Base-by-base conservation (phyloP, 2,797 vertebrate genomes). In the Pipistrellus pygmaeus region DNA sequence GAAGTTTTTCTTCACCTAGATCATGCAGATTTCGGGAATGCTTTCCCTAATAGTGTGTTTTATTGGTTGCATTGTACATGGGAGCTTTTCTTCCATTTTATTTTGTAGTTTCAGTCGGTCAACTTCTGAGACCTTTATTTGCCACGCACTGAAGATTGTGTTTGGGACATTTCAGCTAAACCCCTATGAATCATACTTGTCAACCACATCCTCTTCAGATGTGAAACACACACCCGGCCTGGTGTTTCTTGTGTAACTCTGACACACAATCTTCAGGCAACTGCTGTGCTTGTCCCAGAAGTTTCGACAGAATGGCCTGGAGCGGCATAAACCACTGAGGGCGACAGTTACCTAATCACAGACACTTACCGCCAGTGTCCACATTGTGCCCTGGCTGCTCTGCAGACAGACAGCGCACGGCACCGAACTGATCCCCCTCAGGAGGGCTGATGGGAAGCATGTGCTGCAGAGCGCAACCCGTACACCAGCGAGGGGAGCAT, bases 171-270 rank as follows among this genome's bases (percentile, higher is more conserved):
- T 93, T 83, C 90, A 62, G 75, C 88, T 75, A 80, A 94, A 71
- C 72, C 83, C 92, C 44, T 21, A 73, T 95, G 93, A 95, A 90
- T 96, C 95, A 92, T 90, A 23, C 81, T 86, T 90, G 62, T 82
- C 92, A 96, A 85, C 75, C 88, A 92, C 91, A 96, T 94, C 86
- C 96, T 97, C 86, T 90, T 88, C 46, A 68, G 78, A 88, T 5
- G n/a, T 68, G 78, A 94, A 90, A 57, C 60, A 53, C 23, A 85
- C 71, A 75, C 23, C 46, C 6, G 51, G 57, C 32, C 68, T 90
- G 82, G 25, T 41, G 41, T 89, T 80, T 72, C 90, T 96, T n/a
- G 72, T 30, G 4, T 27, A 20, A 38, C 68, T 83, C 81, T 73
- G 86, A 68, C 66, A 85, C 53, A n/a, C 27, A 46, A 38, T 83